These are phyloP conservation scores for Melitaea athalia DNA, from an alignment of 2,888 invertebrate species.

Conservation along the genomic window DNA sequence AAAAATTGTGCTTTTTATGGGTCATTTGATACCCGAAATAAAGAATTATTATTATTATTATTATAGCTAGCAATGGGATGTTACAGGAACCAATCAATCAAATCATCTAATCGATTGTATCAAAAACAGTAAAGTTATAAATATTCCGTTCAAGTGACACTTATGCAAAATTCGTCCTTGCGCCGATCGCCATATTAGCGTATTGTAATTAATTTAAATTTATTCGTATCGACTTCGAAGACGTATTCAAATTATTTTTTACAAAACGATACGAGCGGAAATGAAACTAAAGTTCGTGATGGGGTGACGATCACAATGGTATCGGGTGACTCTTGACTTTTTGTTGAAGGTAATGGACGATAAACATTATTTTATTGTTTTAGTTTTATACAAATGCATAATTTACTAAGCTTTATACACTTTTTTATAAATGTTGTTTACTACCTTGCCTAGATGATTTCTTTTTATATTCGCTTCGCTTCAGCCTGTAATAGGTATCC, in stretches of 20 bases:
- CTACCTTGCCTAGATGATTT: too few relatives aligned
- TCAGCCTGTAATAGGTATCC: too few relatives aligned
- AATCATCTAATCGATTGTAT: neutral
- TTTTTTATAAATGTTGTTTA: too few relatives aligned
- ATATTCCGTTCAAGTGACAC: conserved; percentile 60
- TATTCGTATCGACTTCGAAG: conserved; percentile 65
- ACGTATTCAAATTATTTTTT: conserved; percentile 67
- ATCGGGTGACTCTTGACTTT: neutral
- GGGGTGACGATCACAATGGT: conserved; percentile 38
- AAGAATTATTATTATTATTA: too few relatives aligned
- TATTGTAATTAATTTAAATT: conserved; percentile 74
- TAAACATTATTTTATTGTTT: neutral
- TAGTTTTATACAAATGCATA: too few relatives aligned
- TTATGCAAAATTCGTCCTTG: conserved; percentile 78
- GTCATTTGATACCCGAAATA: too few relatives aligned
- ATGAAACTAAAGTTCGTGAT: conserved; percentile 54
- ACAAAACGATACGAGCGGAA: conserved; percentile 62
- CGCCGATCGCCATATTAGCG: conserved; percentile 58
- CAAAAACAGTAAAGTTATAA: conserved; percentile 41
- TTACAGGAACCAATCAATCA: neutral
- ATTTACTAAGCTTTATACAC: too few relatives aligned
- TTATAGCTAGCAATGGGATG: neutral
- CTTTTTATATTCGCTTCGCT: too few relatives aligned
- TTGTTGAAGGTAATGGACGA: neutral
- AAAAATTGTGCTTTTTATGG: too few relatives aligned